Evolutionary conservation across 2,113 vertebrate species (phyloP), one percentile per base, ranked within the genome.

Genomic region (Ia io): DNA sequence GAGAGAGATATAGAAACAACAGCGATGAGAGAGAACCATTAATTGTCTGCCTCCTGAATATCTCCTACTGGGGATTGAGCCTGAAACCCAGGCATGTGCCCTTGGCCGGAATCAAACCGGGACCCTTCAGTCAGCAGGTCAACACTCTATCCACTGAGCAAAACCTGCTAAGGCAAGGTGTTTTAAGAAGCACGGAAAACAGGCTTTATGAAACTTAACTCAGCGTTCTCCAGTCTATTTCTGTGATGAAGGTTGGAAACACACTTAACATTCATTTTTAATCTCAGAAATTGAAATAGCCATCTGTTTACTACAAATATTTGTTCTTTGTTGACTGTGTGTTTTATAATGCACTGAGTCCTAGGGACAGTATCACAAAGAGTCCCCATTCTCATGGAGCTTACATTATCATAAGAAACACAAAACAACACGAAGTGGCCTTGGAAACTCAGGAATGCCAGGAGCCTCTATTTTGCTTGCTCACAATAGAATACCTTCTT

Each of bases 221-320:
- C 49, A 30, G 7, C 10, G 40, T 1, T 40, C 82, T 74, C 61
- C 7, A 16, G 4, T 49, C 37, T 30, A 77, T 3, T 20, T 76
- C 47, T 44, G 5, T 83, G 93, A 84, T 20, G 17, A 65, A 85
- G 10, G 6, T 53, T 40, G 22, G 59, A 10, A 90, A 74, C 37
- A 69, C 32, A 37, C 4, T 76, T 79, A 86, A 56, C 49, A 90
- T 44, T 92, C 20, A 92, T 80, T 84, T 87, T 71, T 76, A 94
- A 73, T 61, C 25, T 11, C 17, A 20, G 13, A 84, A 79, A 40
- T n/a, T 69, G 18, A 96, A 77, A 70, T 59, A 77, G 14, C 5
- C 32, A 90, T 32, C 20, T 71, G 30, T 53, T 71, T 78, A 32
- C 20, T 88, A 42, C 4, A 85, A 70, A 86, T 28, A 65, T n/a